Evolutionary conservation across 1,140 invertebrate genomes (phyloP), one percentile per base, ranked within the genome.

Genomic region (Antheraea mylitta): DNA sequence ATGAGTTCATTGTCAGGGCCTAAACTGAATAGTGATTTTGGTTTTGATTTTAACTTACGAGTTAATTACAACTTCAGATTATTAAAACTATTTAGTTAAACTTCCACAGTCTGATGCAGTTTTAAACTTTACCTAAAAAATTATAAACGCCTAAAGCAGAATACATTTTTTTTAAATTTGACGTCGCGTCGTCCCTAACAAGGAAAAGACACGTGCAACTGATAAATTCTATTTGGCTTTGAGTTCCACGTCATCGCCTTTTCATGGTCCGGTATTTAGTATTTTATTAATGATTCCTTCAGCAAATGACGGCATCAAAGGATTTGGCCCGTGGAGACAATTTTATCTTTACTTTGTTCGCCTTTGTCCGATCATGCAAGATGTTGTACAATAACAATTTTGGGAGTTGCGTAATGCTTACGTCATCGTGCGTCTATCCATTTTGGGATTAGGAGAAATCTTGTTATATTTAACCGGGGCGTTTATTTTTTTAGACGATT

Each of bases 321-420:
- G 87, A 89, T 87, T 74, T 66, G 53, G 19, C 22, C 72, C 74
- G 75, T 82, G 79, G 77, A 82, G 85, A 88, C 85, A 88, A 80
- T 88, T 85, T 89, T 87, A 86, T 89, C 89, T 83, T 81, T 66
- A 73, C 79, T 72, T 75, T 73, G 69, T 74, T 67, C 68, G 75
- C 78, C 75, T 88, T 87, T 89, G 84, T 86, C 79, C 65, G 42
- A 19, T 37, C 38, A 78, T 81, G 85, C 85, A 84, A 89, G 82
- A 86, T 84, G 87, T 89, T 89, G 83, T 82, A 86, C 87, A 89
- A 89, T 71, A 81, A 89, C 85, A 89, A 86, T 86, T 72, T 80
- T 81, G 81, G 84, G 82, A 79, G 72, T 64, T 77, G 71, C 62
- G 76, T 73, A 83, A 78, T 86, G 89, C 88, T 81, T 70, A 85